These are phyloP conservation scores for Myotis planiceps DNA, from an alignment of 2,797 vertebrate species.

Conservation along the genomic window DNA sequence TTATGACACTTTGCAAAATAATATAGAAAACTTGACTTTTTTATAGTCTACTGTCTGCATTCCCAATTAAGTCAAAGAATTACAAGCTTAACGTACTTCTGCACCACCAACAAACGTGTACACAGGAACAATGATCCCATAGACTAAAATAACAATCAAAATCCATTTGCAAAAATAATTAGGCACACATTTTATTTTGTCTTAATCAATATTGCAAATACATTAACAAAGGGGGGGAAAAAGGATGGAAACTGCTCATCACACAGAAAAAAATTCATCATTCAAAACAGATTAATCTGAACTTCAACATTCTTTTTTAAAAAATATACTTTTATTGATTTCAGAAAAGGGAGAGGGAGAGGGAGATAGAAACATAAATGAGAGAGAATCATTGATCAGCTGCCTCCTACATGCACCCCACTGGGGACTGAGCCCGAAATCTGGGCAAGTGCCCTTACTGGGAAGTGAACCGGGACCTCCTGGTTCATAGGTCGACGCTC, in stretches of 20 bases:
- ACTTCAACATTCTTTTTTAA: conserved; percentile 46
- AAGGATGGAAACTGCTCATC: not conserved
- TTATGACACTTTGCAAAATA: not conserved
- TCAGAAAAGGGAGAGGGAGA: no score
- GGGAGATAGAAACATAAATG: no score
- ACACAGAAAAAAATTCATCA: conserved; percentile 22
- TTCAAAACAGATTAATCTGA: conserved; percentile 40
- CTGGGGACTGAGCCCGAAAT: no score
- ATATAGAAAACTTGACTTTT: not conserved
- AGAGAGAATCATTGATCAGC: no score
- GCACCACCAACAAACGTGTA: not conserved
- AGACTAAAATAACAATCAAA: conserved; percentile 28
- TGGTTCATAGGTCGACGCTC: no score
- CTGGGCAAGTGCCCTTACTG: no score
- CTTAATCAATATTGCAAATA: conserved; percentile 57
- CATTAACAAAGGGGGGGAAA: conserved; percentile 14
- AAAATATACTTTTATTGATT: conserved; percentile 28
- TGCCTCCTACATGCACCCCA: no score
- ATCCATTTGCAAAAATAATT: conserved; percentile 67
- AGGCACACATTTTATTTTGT: conserved; percentile 69
- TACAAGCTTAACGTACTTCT: not conserved
- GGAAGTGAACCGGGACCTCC: no score
- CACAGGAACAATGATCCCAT: not conserved
- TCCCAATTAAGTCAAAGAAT: conserved; percentile 49
- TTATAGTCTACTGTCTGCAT: not conserved